Conservation (phyloP, 2,113 vertebrate species). For the Tychaedon coryphoeus region DNA sequence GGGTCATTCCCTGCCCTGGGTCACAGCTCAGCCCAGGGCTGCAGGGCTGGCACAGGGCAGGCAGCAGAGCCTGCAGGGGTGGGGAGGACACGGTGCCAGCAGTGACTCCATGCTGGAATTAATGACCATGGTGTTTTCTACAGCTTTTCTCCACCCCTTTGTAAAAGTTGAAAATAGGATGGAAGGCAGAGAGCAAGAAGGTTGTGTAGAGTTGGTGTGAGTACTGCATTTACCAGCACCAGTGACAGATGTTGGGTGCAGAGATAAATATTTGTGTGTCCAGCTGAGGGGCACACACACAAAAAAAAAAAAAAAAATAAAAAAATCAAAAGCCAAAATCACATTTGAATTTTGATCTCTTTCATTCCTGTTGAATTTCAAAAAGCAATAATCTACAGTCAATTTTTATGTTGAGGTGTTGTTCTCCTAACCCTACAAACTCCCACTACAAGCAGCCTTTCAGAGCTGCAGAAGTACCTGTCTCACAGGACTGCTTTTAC, state of each 20-base stretch:
- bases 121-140: neutral
- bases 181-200: neutral
- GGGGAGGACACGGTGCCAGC: neutral
- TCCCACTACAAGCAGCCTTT: neutral
- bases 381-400: neutral
- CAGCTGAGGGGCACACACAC: no score
- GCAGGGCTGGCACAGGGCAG: neutral
- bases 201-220: neutral
- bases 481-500: neutral
- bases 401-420: neutral
- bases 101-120: neutral
- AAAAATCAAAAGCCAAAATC: neutral
- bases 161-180: neutral
- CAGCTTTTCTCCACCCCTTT: neutral
- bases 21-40: neutral
- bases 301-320: no score
- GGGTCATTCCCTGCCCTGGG: neutral
- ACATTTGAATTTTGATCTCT: neutral
- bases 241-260: neutral
- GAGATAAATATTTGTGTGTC: fast-evolving
- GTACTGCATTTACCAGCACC: neutral
- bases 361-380: neutral
- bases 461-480: neutral
- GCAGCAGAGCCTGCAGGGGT: neutral
- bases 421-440: neutral